phyloP scores from a whole-genome alignment of 1,140 invertebrate genomes.

The Euwallacea fornicatus region DNA sequence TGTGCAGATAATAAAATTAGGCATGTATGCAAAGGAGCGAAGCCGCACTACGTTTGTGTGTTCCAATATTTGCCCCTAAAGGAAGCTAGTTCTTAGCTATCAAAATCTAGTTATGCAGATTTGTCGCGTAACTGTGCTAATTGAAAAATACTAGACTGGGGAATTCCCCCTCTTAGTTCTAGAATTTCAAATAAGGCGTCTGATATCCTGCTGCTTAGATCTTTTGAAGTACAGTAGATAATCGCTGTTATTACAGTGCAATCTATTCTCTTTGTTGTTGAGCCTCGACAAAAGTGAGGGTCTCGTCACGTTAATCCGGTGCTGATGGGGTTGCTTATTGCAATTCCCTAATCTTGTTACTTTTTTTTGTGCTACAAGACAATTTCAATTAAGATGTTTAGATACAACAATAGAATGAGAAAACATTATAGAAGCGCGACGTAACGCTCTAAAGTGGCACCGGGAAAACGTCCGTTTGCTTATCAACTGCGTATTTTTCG shows the following conservation, averaged over 20 bases:
- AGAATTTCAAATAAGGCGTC: slow-evolving; percentile 1
- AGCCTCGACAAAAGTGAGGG: not conserved
- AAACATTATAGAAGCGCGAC: no score
- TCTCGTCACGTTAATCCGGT: no score
- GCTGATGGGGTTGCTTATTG: no score
- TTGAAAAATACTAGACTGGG: not conserved
- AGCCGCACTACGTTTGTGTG: no score
- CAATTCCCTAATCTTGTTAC: no score
- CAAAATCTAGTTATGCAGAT: not conserved
- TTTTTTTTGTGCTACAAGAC: no score
- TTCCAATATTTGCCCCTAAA: not conserved
- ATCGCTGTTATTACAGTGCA: slow-evolving; percentile 7
- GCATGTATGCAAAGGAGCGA: not conserved
- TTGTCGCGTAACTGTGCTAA: no score
- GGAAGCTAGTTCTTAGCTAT: not conserved
- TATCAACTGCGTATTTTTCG: no score
- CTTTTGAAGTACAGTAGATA: not conserved
- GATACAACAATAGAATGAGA: no score
- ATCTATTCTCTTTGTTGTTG: slow-evolving; percentile 11
- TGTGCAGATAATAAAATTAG: slow-evolving; percentile 22
- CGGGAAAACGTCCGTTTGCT: no score
- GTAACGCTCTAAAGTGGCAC: no score
- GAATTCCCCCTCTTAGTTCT: not conserved
- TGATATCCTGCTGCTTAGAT: not conserved
- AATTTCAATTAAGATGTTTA: no score